Base-by-base conservation (phyloP, 2,113 vertebrate genomes). In the Passer montanus region DNA sequence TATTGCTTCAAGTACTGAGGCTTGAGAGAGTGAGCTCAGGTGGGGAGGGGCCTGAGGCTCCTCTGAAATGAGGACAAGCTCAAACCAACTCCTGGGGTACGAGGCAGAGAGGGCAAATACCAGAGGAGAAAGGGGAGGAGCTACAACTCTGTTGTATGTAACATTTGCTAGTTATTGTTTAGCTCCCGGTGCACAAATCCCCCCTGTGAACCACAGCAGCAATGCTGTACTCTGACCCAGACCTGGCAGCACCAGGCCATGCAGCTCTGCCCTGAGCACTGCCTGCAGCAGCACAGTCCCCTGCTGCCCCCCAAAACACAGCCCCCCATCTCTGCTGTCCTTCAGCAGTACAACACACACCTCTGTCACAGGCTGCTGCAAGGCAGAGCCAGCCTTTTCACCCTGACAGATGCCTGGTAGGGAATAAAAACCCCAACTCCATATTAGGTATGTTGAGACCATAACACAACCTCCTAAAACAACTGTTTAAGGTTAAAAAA, bases 371-470 rank as follows among this genome's bases (percentile, higher is more conserved):
- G 37, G 46, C 63, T 62, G 27, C 62, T 73, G 26, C 10, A 55
- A 19, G 82, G 60, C 26, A 28, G 7, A 24, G 18, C n/a, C 67
- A 23, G 5, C 5, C 33, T 35, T 2, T 11, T 21, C 16, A 21
- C 7, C 7, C 0, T 52, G 13, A 10, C 8, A 20, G 15, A 24
- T 10, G 30, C 2, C 7, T 1, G 0, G 18, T 13, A 6, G 11
- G 49, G 23, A 44, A n/a, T 13, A 6, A 43, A 69, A 83, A 13
- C 37, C 10, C 0, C 6, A 13, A 17, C 24, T 66, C 31, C 1
- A 0, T 6, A 2, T 4, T 46, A 19, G 12, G 12, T 23, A 10
- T 6, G 8, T 6, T 44, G n/a, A 50, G 30, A 41, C 35, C 2
- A 1, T 14, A 67, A 56, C 6, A 21, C 18, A 58, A 12, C 35